Evolutionary conservation across 2,797 vertebrate genomes (phyloP), one percentile per base, ranked within the genome.

Genomic region (Luscinia luscinia): DNA sequence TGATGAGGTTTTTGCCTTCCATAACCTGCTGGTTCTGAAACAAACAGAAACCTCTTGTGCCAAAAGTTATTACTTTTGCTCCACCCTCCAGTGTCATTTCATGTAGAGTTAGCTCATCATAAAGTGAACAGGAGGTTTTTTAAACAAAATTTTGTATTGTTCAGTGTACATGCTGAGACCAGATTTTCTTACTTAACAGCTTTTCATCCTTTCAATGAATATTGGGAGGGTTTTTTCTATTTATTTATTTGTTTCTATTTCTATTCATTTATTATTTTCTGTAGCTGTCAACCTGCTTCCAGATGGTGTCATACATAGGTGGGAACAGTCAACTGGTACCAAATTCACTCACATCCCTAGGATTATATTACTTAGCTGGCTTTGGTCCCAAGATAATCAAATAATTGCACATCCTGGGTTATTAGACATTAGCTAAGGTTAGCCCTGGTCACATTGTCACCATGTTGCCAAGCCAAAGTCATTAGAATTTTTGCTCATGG

Each of bases 181-280:
- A 62, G 30, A 2, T 86, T 22, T 62, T 48, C 34, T 15, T n/a
- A 64, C 26, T 67, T 68, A 41, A 26, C 6, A 68, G 20, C 4
- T 84, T 86, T 87, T 70, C 28, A 32, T 51, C 11, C 64, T 73
- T 70, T 69, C 54, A 38, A 28, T 74, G 45, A 81, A 68, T 23
- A 5, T 7, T 48, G 9, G 3, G 3, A n/a, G n/a, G 0, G 0
- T 4, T 32, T 36, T 49, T 32, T 45, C 19, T 45, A 45, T 45
- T 45, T 45, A 45, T 45, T 45, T 45, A 45, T 45, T 45, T 45
- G 21, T 45, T 19, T 43, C 18, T 43, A 20, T 43, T 45, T 45
- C 19, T 45, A 45, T 45, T 45, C 10, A 45, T 45, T 45, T 11
- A 57, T 61, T 30, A 14, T 72, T 69, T 23, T 85, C 79, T 26